Evolutionary conservation across 2,888 invertebrate species (phyloP), one percentile per base, ranked within the genome.

Genomic region (Melinaea marsaeus): DNA sequence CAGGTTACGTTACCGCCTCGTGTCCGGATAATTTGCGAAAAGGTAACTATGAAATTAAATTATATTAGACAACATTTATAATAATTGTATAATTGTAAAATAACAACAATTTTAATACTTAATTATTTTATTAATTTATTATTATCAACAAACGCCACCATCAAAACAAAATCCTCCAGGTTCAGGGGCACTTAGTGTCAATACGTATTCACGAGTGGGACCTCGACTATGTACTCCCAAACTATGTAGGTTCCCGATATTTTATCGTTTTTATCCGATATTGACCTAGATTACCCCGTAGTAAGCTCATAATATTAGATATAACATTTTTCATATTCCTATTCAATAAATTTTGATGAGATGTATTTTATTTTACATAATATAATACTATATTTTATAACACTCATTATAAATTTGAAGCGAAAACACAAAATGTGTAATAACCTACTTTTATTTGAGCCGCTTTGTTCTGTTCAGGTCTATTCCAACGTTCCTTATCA

Each of bases 21-120:
- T 79, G 78, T 78, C 76, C 73, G 77, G 64, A 86, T 88, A 83
- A 89, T 87, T 88, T 86, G 86, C 85, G 78, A 84, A 82, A 84
- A 85, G 86, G 88, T 87, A 84, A 86, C 81, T 79, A 72, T 76
- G 77, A 71, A 22, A 48, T 48, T 48, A 4, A 11, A 51, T 51
- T 51, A 51, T 62, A 56, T 61, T 33, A 32, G 13, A 57, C 58
- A 46, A 64, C 47, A 66, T 57, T 46, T 45, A 33, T 47, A 35
- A 4, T 33, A 54, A 54, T 54, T 58, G 11, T 46, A 22, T 22
- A 22, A 7, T 13, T 45, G 2, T 55, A 13, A 1, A 61, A 42
- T 11, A 3, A 42, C 2, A 42, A 9, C 42, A 42, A 9, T 42
- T 9, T 9, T 42, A 42, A 42, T 9, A 3, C 3, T 9, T 3